Percentiles rank a stretch among this genome's conserved stretches.
Evolutionary conservation across 2,888 invertebrate genomes (phyloP).

Genomic region (Anorthoa munda): DNA sequence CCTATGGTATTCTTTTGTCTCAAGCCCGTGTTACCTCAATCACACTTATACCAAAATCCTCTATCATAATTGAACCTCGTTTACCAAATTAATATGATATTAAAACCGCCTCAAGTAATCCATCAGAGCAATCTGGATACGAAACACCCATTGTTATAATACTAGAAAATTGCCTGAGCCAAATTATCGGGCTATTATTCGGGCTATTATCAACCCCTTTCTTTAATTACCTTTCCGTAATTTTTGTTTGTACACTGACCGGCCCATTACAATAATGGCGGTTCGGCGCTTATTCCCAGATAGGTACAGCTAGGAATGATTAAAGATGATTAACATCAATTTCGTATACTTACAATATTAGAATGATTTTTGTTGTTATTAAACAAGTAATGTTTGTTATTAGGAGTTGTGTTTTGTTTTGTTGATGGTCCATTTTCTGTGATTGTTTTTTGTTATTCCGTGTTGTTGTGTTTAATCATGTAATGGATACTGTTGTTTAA

Average conservation of each 20-base stretch:
- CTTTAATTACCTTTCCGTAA: conserved; percentile 89
- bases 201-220: conserved; percentile 88
- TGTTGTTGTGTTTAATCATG: conserved; percentile 34
- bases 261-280: conserved; percentile 86
- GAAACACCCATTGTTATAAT: conserved; percentile 85
- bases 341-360: conserved; percentile 82
- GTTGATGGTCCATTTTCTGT: conserved; percentile 51
- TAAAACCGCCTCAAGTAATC: conserved; percentile 76
- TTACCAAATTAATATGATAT: conserved; percentile 71
- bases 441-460: conserved; percentile 62
- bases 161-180: conserved; percentile 86
- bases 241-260: conserved; percentile 87
- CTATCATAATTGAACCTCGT: conserved; percentile 57
- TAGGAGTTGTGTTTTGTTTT: conserved; percentile 67
- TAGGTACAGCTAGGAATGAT: conserved; percentile 75
- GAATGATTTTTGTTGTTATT: conserved; percentile 81
- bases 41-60: conserved; percentile 46
- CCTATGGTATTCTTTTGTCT: background rate
- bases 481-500: background rate
- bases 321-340: conserved; percentile 86
- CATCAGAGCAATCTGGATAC: conserved; percentile 81
- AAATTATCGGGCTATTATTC: conserved; percentile 79
- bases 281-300: conserved; percentile 81
- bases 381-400: conserved; percentile 73
- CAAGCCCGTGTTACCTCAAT: conserved; percentile 44